Base-by-base conservation (phyloP, 1,140 invertebrate species). In the Papilio dardanus region DNA sequence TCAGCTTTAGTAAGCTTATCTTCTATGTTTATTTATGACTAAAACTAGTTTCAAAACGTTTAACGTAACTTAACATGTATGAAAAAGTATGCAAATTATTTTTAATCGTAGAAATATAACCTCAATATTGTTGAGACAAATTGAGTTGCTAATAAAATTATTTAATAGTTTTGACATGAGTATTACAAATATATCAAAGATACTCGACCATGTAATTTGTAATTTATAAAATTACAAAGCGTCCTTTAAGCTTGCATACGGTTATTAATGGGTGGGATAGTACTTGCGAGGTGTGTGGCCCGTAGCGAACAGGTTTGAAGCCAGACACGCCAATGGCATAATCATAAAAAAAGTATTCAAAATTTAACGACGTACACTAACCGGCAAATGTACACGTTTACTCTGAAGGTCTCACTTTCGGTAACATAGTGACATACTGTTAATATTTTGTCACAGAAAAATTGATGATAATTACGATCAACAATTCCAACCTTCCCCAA, bases 261-360 rank as follows among this genome's bases (percentile, higher is more conserved):
- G 71, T 54, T 73, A 73, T 73, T 73, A 54, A 73, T 73, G 46
- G 30, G 40, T 68, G 21, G 35, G 35, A 28, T 69, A 40, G 67
- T 40, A 69, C 46, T 54, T 42, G 67, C 85, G 82, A 86, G 83
- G 87, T 89, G 89, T 91, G 89, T 89, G 89, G 88, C 81, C 88
- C 71, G 69, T 58, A 76, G 81, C 71, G 78, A 88, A 88, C 89
- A 81, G 87, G 89, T 91, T 88, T 86, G 69, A 75, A 65, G 42
- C 69, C 80, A 76, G 81, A 76, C 81, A 74, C 78, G 69, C 74
- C 74, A 71, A 66, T 74, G 79, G 75, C 76, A 76, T 73, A 77
- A 79, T 71, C 76, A 80, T 85, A 88, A 91, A 91, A n/a, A 90
- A 91, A 85, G 71, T 81, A 88, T 87, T 88, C 81, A 88, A 86